Percentiles rank a stretch among this genome's conserved stretches.
These are phyloP conservation scores for Scaeva pyrastri DNA, from an alignment of 2,888 invertebrate genomes.

Conservation along the genomic window DNA sequence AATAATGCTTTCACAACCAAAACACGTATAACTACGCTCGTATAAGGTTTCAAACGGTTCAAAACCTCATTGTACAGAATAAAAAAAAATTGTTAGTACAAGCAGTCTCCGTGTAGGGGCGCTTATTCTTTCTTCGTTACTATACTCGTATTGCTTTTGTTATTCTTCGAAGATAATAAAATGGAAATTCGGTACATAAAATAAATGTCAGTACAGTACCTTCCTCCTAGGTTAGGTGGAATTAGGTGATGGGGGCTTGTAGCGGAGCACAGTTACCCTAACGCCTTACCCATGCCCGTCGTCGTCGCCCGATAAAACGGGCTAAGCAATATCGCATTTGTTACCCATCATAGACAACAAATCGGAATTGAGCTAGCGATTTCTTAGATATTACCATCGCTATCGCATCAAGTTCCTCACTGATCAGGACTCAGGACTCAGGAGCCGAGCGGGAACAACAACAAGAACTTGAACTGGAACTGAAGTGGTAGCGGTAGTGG, in stretches of 20 bases:
- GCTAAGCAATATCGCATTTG: constrained; percentile 68
- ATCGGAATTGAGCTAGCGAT: constrained; percentile 72
- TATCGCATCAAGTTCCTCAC: constrained; percentile 52
- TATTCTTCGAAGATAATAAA: constrained; percentile 74
- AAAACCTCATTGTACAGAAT: constrained; percentile 65
- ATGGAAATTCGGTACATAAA: constrained; percentile 73
- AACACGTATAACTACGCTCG: constrained; percentile 70
- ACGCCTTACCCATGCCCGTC: too few relatives aligned
- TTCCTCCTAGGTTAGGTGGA: background rate
- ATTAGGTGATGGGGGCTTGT: background rate
- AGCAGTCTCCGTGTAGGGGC: constrained; percentile 40
- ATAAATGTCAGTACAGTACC: constrained; percentile 60
- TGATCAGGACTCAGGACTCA: background rate
- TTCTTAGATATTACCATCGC: constrained; percentile 66
- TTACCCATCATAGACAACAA: constrained; percentile 70
- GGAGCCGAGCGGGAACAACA: background rate
- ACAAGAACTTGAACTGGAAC: too few relatives aligned
- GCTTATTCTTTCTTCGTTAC: constrained; percentile 48
- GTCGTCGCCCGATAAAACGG: constrained; percentile 10
- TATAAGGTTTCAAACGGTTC: constrained; percentile 65
- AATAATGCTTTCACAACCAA: constrained; percentile 68
- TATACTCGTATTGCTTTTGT: constrained; percentile 51
- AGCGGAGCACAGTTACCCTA: background rate
- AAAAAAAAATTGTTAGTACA: constrained; percentile 30
- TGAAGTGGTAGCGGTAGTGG: too few relatives aligned